These are phyloP conservation scores for Mesochorus sp. DNA, from an alignment of 2,888 invertebrate species.

Conservation along the genomic window DNA sequence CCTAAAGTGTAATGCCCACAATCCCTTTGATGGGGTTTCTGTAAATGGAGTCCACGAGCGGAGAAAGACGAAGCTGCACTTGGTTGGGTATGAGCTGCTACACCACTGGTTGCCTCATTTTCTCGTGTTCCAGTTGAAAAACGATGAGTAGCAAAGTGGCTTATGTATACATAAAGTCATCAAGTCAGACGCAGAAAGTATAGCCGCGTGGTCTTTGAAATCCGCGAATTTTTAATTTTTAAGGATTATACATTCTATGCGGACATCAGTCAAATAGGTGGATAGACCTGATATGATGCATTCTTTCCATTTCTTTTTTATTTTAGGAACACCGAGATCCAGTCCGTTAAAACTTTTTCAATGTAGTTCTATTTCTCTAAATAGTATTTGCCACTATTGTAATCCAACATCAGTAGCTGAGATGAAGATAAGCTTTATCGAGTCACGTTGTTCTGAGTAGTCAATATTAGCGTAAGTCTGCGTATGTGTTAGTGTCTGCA, in stretches of 20 bases:
- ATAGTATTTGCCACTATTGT: slow-evolving; percentile 17
- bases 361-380: slow-evolving; percentile 52
- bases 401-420: neutral
- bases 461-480: neutral
- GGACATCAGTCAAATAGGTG: neutral
- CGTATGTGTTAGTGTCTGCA: neutral
- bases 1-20: slow-evolving; percentile 78
- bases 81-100: slow-evolving; percentile 12
- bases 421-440: neutral
- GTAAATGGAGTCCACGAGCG: slow-evolving; percentile 77
- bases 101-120: slow-evolving; percentile 17
- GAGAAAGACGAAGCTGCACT: slow-evolving; percentile 30
- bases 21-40: slow-evolving; percentile 82
- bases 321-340: too few species aligned
- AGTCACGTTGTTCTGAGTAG: neutral
- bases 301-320: neutral
- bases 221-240: slow-evolving; percentile 79
- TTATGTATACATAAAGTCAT: slow-evolving; percentile 41
- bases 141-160: slow-evolving; percentile 38
- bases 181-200: slow-evolving; percentile 54
- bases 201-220: slow-evolving; percentile 61
- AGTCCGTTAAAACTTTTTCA: neutral
- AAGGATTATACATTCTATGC: slow-evolving; percentile 73
- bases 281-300: too few species aligned
- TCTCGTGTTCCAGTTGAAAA: neutral